Conservation (phyloP, 2,797 vertebrate species). For the Hirundo rustica region DNA sequence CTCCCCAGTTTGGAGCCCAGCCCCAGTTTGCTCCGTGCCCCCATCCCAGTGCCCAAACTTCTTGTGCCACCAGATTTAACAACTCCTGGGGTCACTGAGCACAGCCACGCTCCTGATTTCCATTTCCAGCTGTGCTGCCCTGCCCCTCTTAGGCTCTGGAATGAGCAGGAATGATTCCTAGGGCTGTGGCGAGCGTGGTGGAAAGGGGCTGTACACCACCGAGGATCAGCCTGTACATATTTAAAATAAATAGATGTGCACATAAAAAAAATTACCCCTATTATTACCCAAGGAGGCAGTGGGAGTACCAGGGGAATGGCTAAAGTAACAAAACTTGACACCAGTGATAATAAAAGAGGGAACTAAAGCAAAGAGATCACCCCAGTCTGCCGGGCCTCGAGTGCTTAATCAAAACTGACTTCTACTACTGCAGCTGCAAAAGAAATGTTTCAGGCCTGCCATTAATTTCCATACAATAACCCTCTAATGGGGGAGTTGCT, state of each 20-base stretch:
- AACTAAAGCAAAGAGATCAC: conserved; percentile 73
- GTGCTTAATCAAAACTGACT: conserved; percentile 81
- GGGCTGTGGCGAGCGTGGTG: neutral
- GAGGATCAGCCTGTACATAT: neutral
- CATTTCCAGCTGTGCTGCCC: neutral
- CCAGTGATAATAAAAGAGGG: conserved; percentile 70
- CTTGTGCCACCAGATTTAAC: neutral
- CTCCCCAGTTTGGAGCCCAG: neutral
- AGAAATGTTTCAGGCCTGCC: conserved; percentile 77
- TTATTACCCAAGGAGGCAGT: conserved; percentile 38
- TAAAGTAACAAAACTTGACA: conserved; percentile 55
- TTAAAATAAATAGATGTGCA: conserved; percentile 49
- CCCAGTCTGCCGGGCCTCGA: conserved; percentile 59
- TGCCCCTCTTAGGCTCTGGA: neutral
- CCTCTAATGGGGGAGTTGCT: conserved; percentile 78
- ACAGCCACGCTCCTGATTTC: rapidly evolving
- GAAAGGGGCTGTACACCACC: neutral
- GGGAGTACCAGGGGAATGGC: conserved; percentile 38
- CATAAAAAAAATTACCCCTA: conserved; percentile 52
- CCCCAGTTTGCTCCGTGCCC: neutral
- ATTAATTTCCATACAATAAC: conserved; percentile 85
- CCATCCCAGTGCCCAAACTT: neutral
- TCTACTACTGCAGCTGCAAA: conserved; percentile 76
- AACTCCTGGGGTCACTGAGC: neutral
- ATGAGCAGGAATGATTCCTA: rapidly evolving